phyloP scores from a whole-genome alignment of 1,140 invertebrate genomes.

The Bombus impatiens region DNA sequence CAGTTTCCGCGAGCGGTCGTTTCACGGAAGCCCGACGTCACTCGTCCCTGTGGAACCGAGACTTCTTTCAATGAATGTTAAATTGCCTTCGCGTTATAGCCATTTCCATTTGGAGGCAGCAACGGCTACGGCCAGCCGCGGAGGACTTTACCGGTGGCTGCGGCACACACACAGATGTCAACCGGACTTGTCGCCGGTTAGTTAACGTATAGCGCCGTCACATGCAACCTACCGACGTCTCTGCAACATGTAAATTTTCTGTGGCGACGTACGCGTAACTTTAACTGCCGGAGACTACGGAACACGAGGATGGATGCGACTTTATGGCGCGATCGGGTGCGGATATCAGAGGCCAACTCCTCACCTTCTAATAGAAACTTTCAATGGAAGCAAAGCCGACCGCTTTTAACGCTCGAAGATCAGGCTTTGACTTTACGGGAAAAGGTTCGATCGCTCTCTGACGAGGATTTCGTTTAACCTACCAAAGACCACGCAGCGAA shows the following conservation, averaged over 20 bases:
- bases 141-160: conserved; percentile 30
- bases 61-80: conserved; percentile 63
- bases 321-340: conserved; percentile 47
- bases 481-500: too few species aligned
- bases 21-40: conserved; percentile 35
- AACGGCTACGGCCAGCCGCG: background rate
- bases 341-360: background rate
- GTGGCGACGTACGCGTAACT: conserved; percentile 59
- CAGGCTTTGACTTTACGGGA: too few species aligned
- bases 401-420: background rate
- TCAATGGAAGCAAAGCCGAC: background rate
- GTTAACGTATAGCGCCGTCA: conserved; percentile 59
- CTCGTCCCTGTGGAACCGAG: background rate
- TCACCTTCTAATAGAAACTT: background rate
- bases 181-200: conserved; percentile 50
- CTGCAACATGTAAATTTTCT: conserved; percentile 66
- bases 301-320: conserved; percentile 45
- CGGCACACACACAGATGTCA: conserved; percentile 47
- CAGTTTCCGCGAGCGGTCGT: conserved; percentile 25
- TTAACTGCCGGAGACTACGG: conserved; percentile 51
- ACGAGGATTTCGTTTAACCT: too few species aligned
- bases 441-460: too few species aligned
- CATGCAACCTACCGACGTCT: conserved; percentile 55
- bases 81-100: conserved; percentile 44
- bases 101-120: conserved; percentile 56